phyloP scores from a whole-genome alignment of 2,113 vertebrate species.

The Neolamprologus longior region DNA sequence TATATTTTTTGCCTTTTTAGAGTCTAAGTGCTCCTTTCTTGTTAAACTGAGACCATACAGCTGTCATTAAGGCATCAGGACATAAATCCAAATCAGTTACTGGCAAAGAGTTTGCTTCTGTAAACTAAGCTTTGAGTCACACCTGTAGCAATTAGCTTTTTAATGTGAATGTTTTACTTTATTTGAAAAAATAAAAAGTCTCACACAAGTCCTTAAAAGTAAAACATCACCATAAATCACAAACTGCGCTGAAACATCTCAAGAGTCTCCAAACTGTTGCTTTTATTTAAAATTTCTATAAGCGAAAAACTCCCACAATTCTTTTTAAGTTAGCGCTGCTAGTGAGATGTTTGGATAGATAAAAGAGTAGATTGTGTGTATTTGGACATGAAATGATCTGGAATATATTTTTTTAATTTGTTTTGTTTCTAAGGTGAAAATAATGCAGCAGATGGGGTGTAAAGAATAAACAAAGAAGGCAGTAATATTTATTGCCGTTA shows the following conservation, averaged over 20 bases:
- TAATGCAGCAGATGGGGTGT: background rate
- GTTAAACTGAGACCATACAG: background rate
- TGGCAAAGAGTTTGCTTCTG: background rate
- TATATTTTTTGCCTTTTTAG: background rate
- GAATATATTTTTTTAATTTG: background rate
- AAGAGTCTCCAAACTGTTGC: background rate
- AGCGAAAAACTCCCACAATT: background rate
- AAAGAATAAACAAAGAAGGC: background rate
- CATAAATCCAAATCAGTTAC: background rate
- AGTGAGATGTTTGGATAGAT: background rate
- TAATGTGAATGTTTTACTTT: background rate
- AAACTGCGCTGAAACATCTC: accelerated
- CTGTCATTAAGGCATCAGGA: background rate
- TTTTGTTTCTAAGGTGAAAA: background rate
- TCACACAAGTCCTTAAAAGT: background rate
- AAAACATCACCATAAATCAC: background rate
- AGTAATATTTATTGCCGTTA: background rate
- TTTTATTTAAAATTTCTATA: background rate
- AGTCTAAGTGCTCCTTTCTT: background rate
- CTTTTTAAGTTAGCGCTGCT: background rate
- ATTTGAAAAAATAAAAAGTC: background rate
- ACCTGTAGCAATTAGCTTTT: background rate
- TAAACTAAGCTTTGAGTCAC: background rate
- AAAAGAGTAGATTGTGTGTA: background rate
- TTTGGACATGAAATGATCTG: background rate